Evolutionary conservation across 1,140 invertebrate genomes (phyloP), one percentile per base, ranked within the genome.

Genomic region (Solen grandis): DNA sequence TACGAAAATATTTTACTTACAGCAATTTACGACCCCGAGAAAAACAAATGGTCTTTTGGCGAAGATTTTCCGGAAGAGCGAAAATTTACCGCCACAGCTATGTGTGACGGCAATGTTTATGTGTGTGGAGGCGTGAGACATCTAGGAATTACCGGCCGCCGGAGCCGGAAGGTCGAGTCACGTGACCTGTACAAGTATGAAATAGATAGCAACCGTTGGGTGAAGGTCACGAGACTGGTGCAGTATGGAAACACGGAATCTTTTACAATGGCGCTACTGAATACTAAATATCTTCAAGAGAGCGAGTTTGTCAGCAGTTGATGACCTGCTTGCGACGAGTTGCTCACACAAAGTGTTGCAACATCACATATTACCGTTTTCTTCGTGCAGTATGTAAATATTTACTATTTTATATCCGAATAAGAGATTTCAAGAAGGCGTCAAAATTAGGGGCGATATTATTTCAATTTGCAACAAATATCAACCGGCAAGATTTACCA

Each of bases 11-110:
- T 87, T 16, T 55, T 85, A 5, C 66, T 83, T 13, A 75, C 88
- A 0, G 87, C 88, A 25, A 85, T 87, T 35, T 89, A 86, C 50
- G 79, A 89, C 60, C 84, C 87, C 16, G 81, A 74, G 1, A 81
- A 74, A 35, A 87, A 88, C 63, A 82, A 63, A 69, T 91, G 89
- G 89, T 79, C 72, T 4, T 81, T 70, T 31, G 88, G 87, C 2
- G 19, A 73, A 13, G 86, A 87, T 29, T 89, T 90, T 74, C 87
- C 85, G 2, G 89, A 90, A 38, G 88, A 90, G 60, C 68, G 89
- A 59, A 88, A 87, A 73, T 73, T 82, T 25, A 69, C 74, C 22
- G 70, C 84, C 4, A 69, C 80, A 13, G 73, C 81, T 27, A 41
- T 66, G 16, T 29, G 84, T 38, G 84, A 84, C 5, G 79, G 81